Evolutionary conservation across 2,113 vertebrate species (phyloP).

Genomic region (Campylomormyrus tamandua): DNA sequence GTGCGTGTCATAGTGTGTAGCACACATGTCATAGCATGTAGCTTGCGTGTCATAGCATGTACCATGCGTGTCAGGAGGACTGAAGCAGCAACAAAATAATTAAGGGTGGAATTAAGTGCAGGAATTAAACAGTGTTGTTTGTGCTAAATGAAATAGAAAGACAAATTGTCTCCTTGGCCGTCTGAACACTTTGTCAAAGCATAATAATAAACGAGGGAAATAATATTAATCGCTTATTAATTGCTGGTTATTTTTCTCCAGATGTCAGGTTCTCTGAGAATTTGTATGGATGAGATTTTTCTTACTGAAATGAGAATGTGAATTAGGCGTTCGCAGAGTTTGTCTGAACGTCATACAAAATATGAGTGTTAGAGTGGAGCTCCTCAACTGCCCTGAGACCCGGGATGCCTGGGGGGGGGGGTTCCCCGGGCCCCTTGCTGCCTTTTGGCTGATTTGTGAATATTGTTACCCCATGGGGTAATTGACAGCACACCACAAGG

Average conservation of each 20-base stretch:
- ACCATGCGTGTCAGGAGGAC: not conserved
- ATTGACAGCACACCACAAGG: conserved; percentile 48
- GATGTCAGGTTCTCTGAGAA: not conserved
- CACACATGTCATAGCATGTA: not conserved
- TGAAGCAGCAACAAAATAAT: not conserved
- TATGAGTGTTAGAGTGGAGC: not conserved
- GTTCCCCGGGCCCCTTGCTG: conserved; percentile 25
- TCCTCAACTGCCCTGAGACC: not conserved
- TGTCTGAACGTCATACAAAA: too few species aligned
- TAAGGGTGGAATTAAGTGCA: not conserved
- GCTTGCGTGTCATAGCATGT: not conserved
- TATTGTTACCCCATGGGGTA: conserved; percentile 54
- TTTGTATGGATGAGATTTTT: not conserved
- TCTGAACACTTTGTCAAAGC: not conserved
- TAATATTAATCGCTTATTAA: not conserved
- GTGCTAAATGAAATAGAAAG: conserved; percentile 7
- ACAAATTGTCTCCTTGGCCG: not conserved
- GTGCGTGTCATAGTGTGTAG: not conserved
- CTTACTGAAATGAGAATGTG: not conserved
- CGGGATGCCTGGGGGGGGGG: not conserved
- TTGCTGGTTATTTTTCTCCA: not conserved
- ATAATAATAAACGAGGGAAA: not conserved
- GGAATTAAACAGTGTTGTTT: not conserved
- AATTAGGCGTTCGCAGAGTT: not conserved
- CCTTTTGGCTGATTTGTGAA: conserved; percentile 55